These are phyloP conservation scores for Aphidoletes aphidimyza DNA, from an alignment of 2,888 invertebrate species.

Conservation along the genomic window DNA sequence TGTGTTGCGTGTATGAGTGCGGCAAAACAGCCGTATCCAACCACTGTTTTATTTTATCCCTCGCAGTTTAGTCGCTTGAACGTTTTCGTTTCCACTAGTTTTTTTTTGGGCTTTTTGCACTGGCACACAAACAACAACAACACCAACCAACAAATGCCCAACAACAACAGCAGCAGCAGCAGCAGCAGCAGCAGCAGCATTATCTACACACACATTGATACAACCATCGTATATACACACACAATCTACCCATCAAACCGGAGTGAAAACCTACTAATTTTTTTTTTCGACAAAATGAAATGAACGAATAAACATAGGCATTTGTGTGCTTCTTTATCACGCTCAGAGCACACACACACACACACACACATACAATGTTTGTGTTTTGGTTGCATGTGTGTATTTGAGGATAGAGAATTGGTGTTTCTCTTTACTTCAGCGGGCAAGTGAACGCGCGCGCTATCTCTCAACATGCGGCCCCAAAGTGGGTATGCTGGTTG, in stretches of 20 bases:
- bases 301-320: background rate
- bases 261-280: conserved; percentile 43
- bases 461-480: background rate
- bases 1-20: background rate
- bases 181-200: background rate
- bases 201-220: background rate
- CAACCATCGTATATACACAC: background rate
- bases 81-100: background rate
- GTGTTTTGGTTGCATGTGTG: no score
- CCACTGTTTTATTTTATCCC: conserved; percentile 41
- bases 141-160: background rate
- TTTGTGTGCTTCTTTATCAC: background rate
- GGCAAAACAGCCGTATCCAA: background rate
- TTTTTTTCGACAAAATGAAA: background rate
- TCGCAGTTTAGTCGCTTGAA: background rate
- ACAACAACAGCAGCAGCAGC: background rate
- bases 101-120: background rate
- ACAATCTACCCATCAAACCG: no score
- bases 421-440: no score
- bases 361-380: no score
- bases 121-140: background rate
- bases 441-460: no score
- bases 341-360: no score
- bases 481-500: background rate
- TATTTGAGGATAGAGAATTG: no score